Evolutionary conservation across 2,888 invertebrate genomes (phyloP), one percentile per base, ranked within the genome.

Genomic region (Agrochola litura): DNA sequence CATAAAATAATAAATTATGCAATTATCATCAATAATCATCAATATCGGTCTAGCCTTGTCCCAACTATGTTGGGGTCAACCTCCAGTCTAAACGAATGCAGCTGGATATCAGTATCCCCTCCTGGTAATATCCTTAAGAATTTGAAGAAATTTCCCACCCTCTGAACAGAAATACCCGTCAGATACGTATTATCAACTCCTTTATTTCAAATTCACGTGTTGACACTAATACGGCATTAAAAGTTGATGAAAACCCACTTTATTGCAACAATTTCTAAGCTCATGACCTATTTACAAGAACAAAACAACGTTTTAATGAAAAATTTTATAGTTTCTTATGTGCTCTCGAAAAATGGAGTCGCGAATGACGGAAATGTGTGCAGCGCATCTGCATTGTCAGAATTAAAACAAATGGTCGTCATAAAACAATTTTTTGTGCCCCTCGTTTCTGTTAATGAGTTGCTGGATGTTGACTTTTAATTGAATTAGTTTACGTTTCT

Each of bases 381-480:
- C 41, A 58, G 63, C 54, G 41, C 52, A 73, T 63, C 72, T 58
- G 69, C 52, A 70, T 61, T 69, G 67, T 69, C 14, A 37, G 30
- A 52, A 61, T 65, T 56, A 66, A 82, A 79, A 73, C 83, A 37
- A 83, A 83, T 49, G 64, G 25, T 64, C 77, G 58, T 14, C 25
- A 65, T 41, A 43, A 49, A 72, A 63, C 43, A 16, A 14, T 73
- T 30, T 70, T 70, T 61, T 56, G 37, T 58, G 37, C 1, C 19
- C 0, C 6, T 63, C 22, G 2, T 52, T 67, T 52, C 56, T 10
- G 25, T 37, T 52, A 54, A 22, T 67, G 49, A 52, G 25, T 49
- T 54, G 16, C 4, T 25, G 25, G 0, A 46, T 77, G 25, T 25
- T 52, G 2, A 65, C 12, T 70, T 66, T 69, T 56, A 68, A 81